Conservation (phyloP, 1,140 invertebrate genomes). For the Papilio polytes region DNA sequence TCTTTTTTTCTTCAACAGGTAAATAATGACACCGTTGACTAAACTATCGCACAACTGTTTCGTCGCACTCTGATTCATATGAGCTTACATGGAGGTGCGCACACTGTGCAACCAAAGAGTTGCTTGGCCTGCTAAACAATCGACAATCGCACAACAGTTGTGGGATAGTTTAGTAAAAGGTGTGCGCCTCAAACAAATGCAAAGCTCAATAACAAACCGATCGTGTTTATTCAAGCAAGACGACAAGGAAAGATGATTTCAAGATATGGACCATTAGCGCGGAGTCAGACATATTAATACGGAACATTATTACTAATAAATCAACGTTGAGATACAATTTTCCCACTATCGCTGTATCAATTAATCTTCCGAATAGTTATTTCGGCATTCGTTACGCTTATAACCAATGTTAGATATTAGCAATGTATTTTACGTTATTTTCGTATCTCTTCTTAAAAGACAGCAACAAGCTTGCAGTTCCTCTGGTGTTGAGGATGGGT, state of each 20-base stretch:
- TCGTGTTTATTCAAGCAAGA: conserved; percentile 47
- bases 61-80: background rate
- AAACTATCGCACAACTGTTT: background rate
- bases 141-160: too few species aligned
- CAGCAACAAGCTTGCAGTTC: too few species aligned
- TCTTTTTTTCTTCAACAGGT: conserved; percentile 5
- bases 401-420: background rate
- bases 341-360: conserved; percentile 42
- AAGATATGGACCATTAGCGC: conserved; percentile 55
- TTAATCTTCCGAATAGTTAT: conserved; percentile 43
- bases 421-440: too few species aligned
- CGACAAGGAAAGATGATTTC: conserved; percentile 47
- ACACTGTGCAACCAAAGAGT: too few species aligned
- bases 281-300: conserved; percentile 59
- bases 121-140: too few species aligned
- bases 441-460: too few species aligned
- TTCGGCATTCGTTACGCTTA: conserved; percentile 29
- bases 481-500: too few species aligned
- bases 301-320: conserved; percentile 64
- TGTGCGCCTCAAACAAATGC: background rate
- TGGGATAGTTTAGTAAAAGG: too few species aligned
- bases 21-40: background rate
- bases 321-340: conserved; percentile 56
- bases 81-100: too few species aligned
- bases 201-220: conserved; percentile 30